Evolutionary conservation across 2,113 vertebrate species (phyloP).

Genomic region (Leucopsar rothschildi): DNA sequence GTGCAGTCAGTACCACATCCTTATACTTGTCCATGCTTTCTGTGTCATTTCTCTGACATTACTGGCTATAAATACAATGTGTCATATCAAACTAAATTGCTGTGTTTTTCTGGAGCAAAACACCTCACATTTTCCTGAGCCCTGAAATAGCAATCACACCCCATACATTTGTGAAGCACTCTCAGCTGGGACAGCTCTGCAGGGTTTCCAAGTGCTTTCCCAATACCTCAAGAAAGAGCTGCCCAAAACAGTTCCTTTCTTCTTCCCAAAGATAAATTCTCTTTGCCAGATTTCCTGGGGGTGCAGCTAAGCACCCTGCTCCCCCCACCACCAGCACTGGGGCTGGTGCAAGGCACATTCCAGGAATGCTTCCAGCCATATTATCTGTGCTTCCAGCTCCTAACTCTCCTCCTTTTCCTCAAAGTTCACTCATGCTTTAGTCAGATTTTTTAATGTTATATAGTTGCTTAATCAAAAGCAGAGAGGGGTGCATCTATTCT

Average conservation of each 20-base stretch:
- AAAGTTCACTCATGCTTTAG: background rate
- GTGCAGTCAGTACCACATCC: background rate
- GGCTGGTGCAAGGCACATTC: background rate
- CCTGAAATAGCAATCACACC: background rate
- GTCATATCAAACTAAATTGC: background rate
- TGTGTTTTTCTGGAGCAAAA: background rate
- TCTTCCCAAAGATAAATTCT: background rate
- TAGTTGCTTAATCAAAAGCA: background rate
- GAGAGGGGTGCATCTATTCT: accelerated
- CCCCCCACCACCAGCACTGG: accelerated
- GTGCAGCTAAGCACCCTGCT: background rate
- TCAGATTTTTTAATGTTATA: background rate
- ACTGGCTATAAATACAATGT: background rate
- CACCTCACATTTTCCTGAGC: background rate
- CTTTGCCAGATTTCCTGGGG: background rate
- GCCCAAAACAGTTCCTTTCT: background rate
- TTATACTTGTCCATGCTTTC: background rate
- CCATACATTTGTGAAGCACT: accelerated
- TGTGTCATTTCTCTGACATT: background rate
- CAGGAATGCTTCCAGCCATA: background rate
- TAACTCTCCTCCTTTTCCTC: background rate
- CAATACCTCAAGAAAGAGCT: background rate
- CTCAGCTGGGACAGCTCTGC: background rate
- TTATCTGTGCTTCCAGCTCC: background rate
- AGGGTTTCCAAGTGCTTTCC: background rate